Conservation (phyloP, 2,797 vertebrate genomes). For the Myiotriccus ornatus region DNA sequence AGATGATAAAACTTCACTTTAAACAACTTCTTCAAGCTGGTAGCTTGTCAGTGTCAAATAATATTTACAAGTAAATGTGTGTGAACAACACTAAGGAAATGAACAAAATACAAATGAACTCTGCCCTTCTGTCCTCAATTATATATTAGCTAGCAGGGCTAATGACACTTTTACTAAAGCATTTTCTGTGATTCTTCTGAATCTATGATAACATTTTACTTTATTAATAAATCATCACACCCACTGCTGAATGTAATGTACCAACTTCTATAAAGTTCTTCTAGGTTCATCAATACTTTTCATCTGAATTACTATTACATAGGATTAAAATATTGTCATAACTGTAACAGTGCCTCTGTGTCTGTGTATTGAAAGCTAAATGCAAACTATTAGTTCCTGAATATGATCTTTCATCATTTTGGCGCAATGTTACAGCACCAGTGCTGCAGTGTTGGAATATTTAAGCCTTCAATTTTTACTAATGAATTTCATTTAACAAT, state of each 20-base stretch:
- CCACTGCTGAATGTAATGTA: background rate
- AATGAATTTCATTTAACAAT: conserved; percentile 82
- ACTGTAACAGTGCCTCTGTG: background rate
- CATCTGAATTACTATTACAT: conserved; percentile 7
- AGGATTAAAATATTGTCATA: background rate
- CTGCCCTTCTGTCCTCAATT: conserved; percentile 17
- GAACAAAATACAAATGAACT: conserved; percentile 25
- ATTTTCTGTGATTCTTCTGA: conserved; percentile 10
- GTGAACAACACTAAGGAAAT: background rate
- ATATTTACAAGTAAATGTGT: background rate
- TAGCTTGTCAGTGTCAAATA: background rate
- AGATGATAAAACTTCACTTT: conserved; percentile 16
- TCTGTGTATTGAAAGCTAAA: conserved; percentile 44
- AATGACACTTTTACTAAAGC: conserved; percentile 18
- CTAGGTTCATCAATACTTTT: conserved; percentile 26
- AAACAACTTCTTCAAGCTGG: background rate
- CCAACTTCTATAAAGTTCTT: conserved; percentile 22
- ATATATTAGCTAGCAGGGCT: background rate
- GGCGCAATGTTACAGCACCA: conserved; percentile 36
- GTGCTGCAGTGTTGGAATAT: conserved; percentile 10
- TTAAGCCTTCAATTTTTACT: conserved; percentile 71
- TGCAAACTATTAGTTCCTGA: conserved; percentile 45
- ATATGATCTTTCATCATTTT: conserved; percentile 59
- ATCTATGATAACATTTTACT: background rate
- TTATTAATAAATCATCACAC: conserved; percentile 46